Evolutionary conservation across 1,140 invertebrate genomes (phyloP).

Genomic region (Hylaeus volcanicus): DNA sequence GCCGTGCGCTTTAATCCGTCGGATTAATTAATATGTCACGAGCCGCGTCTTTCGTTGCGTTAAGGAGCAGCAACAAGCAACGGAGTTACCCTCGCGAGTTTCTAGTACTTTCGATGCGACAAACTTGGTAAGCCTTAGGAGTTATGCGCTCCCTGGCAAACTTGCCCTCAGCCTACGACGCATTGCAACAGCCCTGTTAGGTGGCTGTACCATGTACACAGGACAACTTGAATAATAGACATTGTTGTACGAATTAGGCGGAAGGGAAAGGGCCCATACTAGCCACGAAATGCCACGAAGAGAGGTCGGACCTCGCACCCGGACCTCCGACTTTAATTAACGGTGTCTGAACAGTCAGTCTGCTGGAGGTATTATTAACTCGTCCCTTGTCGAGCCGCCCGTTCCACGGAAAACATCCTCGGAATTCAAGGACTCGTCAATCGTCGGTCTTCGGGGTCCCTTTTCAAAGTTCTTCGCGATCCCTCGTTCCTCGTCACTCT

Average conservation of each 20-base stretch:
- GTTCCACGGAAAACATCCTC: constrained; percentile 31
- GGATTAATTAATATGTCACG: constrained; percentile 59
- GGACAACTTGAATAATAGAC: constrained; percentile 70
- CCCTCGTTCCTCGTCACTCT: background rate
- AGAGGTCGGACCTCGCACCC: constrained; percentile 37
- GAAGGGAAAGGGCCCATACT: constrained; percentile 42
- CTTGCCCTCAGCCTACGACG: constrained; percentile 47
- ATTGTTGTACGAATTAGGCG: constrained; percentile 70
- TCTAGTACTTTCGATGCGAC: constrained; percentile 57
- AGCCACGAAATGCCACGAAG: constrained; percentile 46
- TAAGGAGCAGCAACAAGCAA: constrained; percentile 41
- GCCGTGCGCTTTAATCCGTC: constrained; percentile 39
- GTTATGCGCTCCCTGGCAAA: constrained; percentile 64
- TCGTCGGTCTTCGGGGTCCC: constrained; percentile 21
- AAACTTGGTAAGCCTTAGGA: constrained; percentile 67
- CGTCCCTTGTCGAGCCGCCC: constrained; percentile 42
- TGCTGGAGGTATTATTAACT: constrained; percentile 62
- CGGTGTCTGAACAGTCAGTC: constrained; percentile 64
- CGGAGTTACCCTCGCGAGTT: constrained; percentile 41
- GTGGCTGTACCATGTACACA: constrained; percentile 41
- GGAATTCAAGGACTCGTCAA: constrained; percentile 53
- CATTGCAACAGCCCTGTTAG: constrained; percentile 48
- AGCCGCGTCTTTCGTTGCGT: constrained; percentile 46
- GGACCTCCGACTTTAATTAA: constrained; percentile 65
- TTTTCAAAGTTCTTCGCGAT: constrained; percentile 2